A percentile compares a stretch with the other conserved stretches of the same genome.
phyloP scores from a whole-genome alignment of 2,113 vertebrate genomes.

The Pyxicephalus adspersus region DNA sequence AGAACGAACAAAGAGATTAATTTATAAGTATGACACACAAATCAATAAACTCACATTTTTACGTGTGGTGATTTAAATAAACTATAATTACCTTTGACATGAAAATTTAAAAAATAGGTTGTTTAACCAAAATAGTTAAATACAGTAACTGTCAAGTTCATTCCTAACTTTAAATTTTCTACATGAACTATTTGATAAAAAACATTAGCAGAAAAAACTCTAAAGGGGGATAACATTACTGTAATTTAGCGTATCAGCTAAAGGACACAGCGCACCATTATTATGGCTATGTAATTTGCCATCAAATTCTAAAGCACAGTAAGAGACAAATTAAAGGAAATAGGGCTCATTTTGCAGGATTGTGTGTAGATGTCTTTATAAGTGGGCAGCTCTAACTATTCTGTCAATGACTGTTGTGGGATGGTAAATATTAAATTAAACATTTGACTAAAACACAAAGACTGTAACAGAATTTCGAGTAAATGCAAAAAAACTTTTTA shows the following conservation, averaged over 20 bases:
- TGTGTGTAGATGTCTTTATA: conserved; percentile 44
- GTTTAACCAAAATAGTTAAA: too few relatives aligned
- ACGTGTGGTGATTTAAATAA: too few relatives aligned
- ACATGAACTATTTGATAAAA: conserved; percentile 37
- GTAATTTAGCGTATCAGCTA: conserved; percentile 40
- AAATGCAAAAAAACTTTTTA: conserved; percentile 40
- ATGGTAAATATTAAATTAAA: conserved; percentile 61
- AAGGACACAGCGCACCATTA: conserved; percentile 38
- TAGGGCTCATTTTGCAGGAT: conserved; percentile 47
- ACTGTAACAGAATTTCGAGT: conserved; percentile 34
- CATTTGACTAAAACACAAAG: conserved; percentile 50
- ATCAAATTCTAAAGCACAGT: conserved; percentile 48
- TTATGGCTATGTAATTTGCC: conserved; percentile 31
- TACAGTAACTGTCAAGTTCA: neutral
- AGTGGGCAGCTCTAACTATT: conserved; percentile 47
- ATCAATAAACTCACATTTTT: too few relatives aligned
- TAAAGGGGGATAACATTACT: conserved; percentile 40
- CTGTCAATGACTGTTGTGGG: conserved; percentile 54
- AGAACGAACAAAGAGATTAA: too few relatives aligned
- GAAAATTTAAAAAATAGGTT: too few relatives aligned
- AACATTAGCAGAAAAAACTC: conserved; percentile 22
- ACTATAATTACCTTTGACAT: too few relatives aligned
- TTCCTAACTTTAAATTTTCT: neutral
- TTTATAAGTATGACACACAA: too few relatives aligned
- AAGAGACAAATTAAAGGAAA: conserved; percentile 49